Base-by-base conservation (phyloP, 2,888 invertebrate species). In the Piscicola geometra region DNA sequence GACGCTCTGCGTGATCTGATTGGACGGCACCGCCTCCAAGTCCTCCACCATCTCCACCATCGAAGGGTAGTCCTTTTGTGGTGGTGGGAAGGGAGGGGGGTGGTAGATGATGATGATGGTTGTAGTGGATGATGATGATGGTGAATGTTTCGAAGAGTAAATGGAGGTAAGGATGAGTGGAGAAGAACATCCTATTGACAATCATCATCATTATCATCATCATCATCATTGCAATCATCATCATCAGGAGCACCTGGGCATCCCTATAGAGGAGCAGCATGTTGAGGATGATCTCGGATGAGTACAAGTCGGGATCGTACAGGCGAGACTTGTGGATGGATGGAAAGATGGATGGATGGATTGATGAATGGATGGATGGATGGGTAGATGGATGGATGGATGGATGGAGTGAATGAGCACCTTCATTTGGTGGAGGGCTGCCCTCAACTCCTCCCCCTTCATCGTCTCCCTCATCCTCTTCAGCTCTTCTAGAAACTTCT, bases 11-110 rank as follows among this genome's bases (percentile, higher is more conserved):
- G 81, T 80, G 36, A 84, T 81, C 76, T 82, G 83, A 69, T 81
- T 81, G 81, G 92, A 93, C 80, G 94, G 94, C 78, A 97, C 90
- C 1, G 92, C 91, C 83, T 91, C 91, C 79, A 99, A 86, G 84
- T 97, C 97, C 83, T 95, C 94, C 0, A 98, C 94, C 66, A 99
- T 88, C 81, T 93, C 92, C 30, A 99, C 97, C 91, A 99, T 99
- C 0, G 94, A 92, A 86, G 97, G 94, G 83, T 97, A 97, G 84
- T 95, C 95, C 89, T 90, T 32, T 12, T 67, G n/a, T n/a, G n/a
- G n/a, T n/a, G n/a, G n/a, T n/a, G n/a, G n/a, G n/a, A n/a, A n/a
- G n/a, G n/a, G n/a, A n/a, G n/a, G n/a, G n/a, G n/a, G n/a, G n/a
- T n/a, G 41, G 41, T 41, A 15, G 41, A 41, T 41, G 41, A n/a